phyloP scores from a whole-genome alignment of 2,113 vertebrate genomes.

The Halcyon malimbica region DNA sequence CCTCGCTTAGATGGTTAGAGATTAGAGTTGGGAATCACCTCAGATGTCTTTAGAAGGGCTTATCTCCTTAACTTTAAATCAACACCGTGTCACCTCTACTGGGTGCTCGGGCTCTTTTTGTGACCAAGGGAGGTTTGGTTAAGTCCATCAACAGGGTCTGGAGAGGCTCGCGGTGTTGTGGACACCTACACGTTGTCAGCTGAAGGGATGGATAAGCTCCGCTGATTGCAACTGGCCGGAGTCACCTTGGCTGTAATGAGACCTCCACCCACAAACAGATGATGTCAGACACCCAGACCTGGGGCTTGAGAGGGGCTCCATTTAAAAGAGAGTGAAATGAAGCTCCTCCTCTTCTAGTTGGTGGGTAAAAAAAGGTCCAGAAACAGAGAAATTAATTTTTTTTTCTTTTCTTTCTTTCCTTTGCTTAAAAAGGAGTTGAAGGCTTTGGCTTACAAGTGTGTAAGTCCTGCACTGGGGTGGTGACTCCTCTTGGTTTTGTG shows the following conservation, averaged over 20 bases:
- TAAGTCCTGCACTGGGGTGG: neutral
- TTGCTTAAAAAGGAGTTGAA: neutral
- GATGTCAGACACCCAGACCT: rapidly evolving
- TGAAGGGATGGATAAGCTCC: too few species aligned
- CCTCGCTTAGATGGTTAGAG: too few species aligned
- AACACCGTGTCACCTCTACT: neutral
- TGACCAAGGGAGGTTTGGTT: too few species aligned
- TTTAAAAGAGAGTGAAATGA: rapidly evolving
- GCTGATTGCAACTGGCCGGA: neutral
- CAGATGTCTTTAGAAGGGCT: neutral
- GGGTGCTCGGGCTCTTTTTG: neutral
- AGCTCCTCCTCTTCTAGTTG: neutral
- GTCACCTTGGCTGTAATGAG: neutral
- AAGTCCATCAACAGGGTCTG: rapidly evolving
- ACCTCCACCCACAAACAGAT: neutral
- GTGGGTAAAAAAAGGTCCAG: neutral
- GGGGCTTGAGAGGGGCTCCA: neutral
- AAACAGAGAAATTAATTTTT: neutral
- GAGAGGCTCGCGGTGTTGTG: neutral
- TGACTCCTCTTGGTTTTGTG: rapidly evolving
- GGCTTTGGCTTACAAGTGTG: rapidly evolving
- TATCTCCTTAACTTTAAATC: neutral
- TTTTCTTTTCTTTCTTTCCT: rapidly evolving
- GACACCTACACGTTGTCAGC: neutral
- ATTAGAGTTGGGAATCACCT: neutral